phyloP scores from a whole-genome alignment of 2,797 vertebrate genomes.

The Coccyzus lansbergi region DNA sequence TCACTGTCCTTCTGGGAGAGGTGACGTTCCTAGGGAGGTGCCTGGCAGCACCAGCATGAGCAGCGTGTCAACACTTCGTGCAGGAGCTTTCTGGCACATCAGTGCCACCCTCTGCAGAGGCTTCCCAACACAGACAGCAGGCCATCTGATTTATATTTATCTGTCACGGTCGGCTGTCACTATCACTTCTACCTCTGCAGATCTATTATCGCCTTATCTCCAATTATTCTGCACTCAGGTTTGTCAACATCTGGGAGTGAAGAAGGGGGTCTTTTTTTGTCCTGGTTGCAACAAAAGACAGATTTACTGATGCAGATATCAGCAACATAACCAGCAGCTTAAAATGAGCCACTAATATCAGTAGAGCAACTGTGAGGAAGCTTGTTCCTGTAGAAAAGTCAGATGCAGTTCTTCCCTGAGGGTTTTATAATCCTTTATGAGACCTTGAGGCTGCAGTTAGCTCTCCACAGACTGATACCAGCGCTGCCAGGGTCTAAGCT shows the following conservation, averaged over 20 bases:
- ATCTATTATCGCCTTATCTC: neutral
- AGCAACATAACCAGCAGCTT: neutral
- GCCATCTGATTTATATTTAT: neutral
- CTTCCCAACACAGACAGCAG: neutral
- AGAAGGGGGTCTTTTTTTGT: neutral
- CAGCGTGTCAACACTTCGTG: accelerated
- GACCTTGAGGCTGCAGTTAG: neutral
- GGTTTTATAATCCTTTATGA: neutral
- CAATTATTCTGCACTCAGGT: neutral
- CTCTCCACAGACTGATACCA: neutral
- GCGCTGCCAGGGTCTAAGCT: neutral
- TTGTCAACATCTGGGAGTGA: neutral
- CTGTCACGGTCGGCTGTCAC: neutral
- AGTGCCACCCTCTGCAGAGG: neutral
- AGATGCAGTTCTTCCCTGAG: neutral
- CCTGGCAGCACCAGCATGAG: neutral
- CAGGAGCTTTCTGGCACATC: neutral
- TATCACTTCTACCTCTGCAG: neutral
- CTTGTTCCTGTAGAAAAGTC: neutral
- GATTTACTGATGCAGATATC: neutral
- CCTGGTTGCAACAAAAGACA: neutral
- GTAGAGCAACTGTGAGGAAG: neutral
- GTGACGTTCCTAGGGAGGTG: neutral
- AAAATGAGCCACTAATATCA: neutral
- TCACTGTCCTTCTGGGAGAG: neutral